A percentile compares a stretch with the other conserved stretches of the same genome.
Conservation (phyloP, 1,140 invertebrate genomes). For the Chironomus striatipennis region DNA sequence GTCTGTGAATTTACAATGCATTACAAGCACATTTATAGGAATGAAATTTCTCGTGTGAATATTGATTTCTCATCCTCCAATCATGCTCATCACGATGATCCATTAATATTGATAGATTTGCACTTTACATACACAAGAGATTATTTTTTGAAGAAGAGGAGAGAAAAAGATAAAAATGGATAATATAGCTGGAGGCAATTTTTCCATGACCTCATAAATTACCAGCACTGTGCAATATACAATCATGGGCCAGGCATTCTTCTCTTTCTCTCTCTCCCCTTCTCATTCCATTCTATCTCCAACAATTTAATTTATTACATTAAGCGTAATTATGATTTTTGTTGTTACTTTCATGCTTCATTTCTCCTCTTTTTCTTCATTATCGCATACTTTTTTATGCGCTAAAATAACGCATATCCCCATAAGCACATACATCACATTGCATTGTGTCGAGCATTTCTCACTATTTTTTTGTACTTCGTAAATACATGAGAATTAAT, state of each 20-base stretch:
- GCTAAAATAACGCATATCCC: neutral
- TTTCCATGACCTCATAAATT: constrained; percentile 20
- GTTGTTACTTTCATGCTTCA: constrained; percentile 5
- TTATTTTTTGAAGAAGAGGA: neutral
- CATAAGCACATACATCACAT: too few relatives aligned
- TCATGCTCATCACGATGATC: constrained; percentile 14
- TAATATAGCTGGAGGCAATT: neutral
- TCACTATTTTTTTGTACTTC: too few relatives aligned
- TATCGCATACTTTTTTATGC: neutral
- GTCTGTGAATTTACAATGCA: too few relatives aligned
- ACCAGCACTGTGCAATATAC: neutral
- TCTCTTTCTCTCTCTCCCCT: neutral
- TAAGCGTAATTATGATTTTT: constrained; percentile 18
- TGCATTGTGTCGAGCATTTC: too few relatives aligned
- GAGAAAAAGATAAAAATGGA: neutral
- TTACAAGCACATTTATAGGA: neutral
- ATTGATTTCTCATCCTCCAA: neutral
- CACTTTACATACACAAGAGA: neutral
- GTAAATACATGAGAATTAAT: neutral
- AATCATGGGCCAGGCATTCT: neutral
- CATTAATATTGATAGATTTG: constrained; percentile 19
- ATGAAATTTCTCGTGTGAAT: neutral
- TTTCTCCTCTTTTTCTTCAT: neutral
- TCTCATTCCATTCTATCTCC: neutral
- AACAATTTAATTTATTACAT: constrained; percentile 23